These are phyloP conservation scores for Anhinga anhinga DNA, from an alignment of 2,113 vertebrate genomes.

Conservation along the genomic window DNA sequence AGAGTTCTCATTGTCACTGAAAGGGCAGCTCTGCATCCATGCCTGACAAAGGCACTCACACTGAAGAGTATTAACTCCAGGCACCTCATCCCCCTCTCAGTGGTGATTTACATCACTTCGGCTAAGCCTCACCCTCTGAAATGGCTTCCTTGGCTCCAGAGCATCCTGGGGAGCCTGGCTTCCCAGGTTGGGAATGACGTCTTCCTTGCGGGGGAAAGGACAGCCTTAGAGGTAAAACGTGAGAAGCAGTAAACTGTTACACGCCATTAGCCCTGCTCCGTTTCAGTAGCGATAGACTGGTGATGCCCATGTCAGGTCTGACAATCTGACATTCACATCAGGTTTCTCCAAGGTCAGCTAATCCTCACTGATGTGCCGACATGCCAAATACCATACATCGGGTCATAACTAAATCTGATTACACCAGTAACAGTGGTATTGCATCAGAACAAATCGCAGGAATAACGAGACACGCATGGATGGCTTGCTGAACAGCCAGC, in stretches of 20 bases:
- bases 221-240: background rate
- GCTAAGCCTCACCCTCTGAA: background rate
- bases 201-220: background rate
- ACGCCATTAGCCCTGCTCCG: background rate
- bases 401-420: background rate
- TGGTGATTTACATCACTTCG: background rate
- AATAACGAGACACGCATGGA: rapidly evolving
- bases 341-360: background rate
- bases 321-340: background rate
- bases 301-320: background rate
- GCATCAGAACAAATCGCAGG: background rate
- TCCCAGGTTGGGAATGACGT: background rate
- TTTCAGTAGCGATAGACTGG: rapidly evolving
- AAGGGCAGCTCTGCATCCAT: background rate
- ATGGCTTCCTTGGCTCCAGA: background rate
- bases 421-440: background rate
- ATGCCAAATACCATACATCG: rapidly evolving
- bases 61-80: background rate
- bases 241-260: background rate
- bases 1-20: background rate
- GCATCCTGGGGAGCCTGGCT: background rate
- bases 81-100: background rate
- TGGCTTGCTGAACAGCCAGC: too few relatives aligned
- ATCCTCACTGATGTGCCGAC: background rate
- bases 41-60: background rate